Evolutionary conservation across 2,797 vertebrate species (phyloP), one percentile per base, ranked within the genome.

Genomic region (Toxotes lorentzi): DNA sequence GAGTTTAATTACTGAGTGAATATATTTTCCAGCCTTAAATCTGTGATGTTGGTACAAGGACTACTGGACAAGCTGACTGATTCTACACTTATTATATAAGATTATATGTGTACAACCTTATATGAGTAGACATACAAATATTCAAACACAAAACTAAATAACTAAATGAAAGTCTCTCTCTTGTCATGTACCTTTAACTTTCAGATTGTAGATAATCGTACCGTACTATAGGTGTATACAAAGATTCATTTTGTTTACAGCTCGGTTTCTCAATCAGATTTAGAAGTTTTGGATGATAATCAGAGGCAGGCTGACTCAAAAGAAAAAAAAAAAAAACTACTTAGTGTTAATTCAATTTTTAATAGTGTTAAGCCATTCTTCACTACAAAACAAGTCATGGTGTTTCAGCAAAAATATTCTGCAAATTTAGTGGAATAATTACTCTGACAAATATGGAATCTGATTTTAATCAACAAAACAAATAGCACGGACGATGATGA

Each of bases 141-240:
- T 13, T 21, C 17, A 72, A 7, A 53, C 12, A 34, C 14, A 27
- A 19, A 59, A 34, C 14, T 21, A 19, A 59, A 51, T 54, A 35
- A n/a, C 11, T 30, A 54, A 30, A 16, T 51, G 21, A 23, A 21
- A n/a, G 17, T 43, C 21, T 63, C 11, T 56, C 35, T 73, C 34
- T 47, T 30, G 5, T 30, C 5, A 11, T 7, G 8, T 0, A 1
- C 5, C 24, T 58, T 34, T 62, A 54, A 59, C 48, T 12, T 70
- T 50, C 23, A 56, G 4, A 64, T 9, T 64, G 58, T 62, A 3
- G 1, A 72, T n/a, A 72, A 47, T 24, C 41, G n/a, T 23, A 67
- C 27, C 21, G 16, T 8, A 35, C 47, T 27, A n/a, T 23, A 16
- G 27, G 69, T 10, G 23, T n/a, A 19, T 51, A 8, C n/a, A 58